These are phyloP conservation scores for Meliscaeva auricollis DNA, from an alignment of 2,888 invertebrate species.

Conservation along the genomic window DNA sequence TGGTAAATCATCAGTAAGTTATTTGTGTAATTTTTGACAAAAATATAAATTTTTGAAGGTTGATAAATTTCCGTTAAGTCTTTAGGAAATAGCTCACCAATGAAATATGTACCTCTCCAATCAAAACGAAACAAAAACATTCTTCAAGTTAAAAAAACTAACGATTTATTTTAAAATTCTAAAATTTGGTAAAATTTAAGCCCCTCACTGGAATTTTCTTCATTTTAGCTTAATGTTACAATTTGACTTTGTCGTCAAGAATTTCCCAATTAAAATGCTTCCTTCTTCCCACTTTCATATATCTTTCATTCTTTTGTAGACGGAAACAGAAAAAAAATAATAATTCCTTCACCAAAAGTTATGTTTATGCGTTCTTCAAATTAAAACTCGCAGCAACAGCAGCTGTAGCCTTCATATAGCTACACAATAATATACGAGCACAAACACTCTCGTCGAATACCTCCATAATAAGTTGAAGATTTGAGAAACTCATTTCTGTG, in stretches of 20 bases:
- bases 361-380: conserved; percentile 11
- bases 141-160: too few species aligned
- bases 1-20: too few species aligned
- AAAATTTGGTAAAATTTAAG: neutral
- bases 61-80: too few species aligned
- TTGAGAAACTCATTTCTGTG: conserved; percentile 40
- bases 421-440: neutral
- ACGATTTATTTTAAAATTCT: too few species aligned
- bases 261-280: conserved; percentile 23
- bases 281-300: neutral
- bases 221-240: neutral
- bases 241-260: neutral
- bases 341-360: conserved; percentile 9
- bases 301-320: neutral
- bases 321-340: neutral
- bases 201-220: neutral
- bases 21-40: too few species aligned
- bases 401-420: conserved; percentile 1
- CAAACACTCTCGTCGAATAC: neutral
- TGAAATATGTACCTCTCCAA: too few species aligned
- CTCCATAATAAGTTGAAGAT: conserved; percentile 14
- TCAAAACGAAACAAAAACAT: too few species aligned
- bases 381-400: conserved; percentile 15
- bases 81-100: too few species aligned
- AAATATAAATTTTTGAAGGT: too few species aligned